These are phyloP conservation scores for Probosciger aterrimus DNA, from an alignment of 2,113 vertebrate genomes.

Conservation along the genomic window DNA sequence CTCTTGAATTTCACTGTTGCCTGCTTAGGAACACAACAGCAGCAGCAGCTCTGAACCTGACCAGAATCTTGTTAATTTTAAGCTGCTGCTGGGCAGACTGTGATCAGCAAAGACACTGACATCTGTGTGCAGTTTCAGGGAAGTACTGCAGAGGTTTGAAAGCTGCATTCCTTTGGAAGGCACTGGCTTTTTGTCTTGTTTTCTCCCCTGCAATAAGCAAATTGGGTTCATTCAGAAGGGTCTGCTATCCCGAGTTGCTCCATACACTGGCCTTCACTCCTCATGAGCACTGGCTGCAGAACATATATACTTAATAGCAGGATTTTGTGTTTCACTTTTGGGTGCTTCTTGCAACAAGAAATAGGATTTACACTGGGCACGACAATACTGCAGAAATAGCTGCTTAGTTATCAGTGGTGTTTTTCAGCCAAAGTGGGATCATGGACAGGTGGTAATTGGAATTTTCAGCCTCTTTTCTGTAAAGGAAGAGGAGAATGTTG, in stretches of 20 bases:
- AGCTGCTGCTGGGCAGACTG: not conserved
- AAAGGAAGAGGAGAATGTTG: not conserved
- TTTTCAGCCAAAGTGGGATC: not conserved
- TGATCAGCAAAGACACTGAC: not conserved
- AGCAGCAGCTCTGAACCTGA: constrained; percentile 4
- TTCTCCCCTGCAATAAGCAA: not conserved
- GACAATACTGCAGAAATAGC: not conserved
- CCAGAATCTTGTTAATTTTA: not conserved
- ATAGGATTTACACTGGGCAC: not conserved
- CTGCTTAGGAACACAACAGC: not conserved
- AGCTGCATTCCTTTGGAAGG: not conserved
- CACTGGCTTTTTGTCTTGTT: not conserved
- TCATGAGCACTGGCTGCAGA: not conserved
- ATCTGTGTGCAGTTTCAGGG: not conserved
- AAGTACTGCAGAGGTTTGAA: not conserved
- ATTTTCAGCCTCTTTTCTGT: not conserved
- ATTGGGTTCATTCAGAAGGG: not conserved
- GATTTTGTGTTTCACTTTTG: not conserved
- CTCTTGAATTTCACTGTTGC: not conserved
- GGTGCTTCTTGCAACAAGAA: not conserved
- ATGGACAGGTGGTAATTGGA: not conserved
- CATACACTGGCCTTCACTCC: fast-evolving
- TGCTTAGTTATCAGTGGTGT: not conserved
- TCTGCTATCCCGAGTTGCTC: not conserved
- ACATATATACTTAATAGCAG: not conserved